phyloP scores from a whole-genome alignment of 2,888 invertebrate species.

The Sarcophaga variegata region DNA sequence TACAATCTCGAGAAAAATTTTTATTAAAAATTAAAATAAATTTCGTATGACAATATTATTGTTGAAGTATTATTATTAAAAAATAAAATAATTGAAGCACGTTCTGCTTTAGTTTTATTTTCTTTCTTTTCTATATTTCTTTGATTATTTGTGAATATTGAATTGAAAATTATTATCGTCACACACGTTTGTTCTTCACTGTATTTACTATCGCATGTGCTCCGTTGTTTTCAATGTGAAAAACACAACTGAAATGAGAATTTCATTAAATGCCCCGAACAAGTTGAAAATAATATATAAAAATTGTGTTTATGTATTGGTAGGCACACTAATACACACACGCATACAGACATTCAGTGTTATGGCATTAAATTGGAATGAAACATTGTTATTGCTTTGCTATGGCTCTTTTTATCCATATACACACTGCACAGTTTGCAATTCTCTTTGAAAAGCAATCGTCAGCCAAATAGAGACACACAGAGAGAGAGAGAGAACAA shows the following conservation, averaged over 20 bases:
- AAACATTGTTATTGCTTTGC: conserved; percentile 35
- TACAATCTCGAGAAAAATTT: too few relatives aligned
- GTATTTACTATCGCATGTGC: conserved; percentile 51
- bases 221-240: conserved; percentile 69
- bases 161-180: background rate
- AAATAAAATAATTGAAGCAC: conserved; percentile 27
- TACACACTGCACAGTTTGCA: too few relatives aligned
- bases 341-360: background rate
- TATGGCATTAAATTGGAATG: conserved; percentile 32
- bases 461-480: background rate
- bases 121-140: conserved; percentile 9
- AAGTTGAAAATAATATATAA: conserved; percentile 62
- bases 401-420: background rate
- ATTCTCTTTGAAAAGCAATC: background rate
- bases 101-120: conserved; percentile 53
- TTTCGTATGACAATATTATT: background rate
- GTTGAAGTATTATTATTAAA: background rate
- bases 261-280: conserved; percentile 58
- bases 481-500: background rate
- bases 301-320: background rate
- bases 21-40: too few relatives aligned
- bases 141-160: background rate
- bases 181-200: conserved; percentile 47
- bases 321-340: too few relatives aligned
- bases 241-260: conserved; percentile 70